Conservation (phyloP, 2,797 vertebrate species). For the Poeciliopsis presidionis region DNA sequence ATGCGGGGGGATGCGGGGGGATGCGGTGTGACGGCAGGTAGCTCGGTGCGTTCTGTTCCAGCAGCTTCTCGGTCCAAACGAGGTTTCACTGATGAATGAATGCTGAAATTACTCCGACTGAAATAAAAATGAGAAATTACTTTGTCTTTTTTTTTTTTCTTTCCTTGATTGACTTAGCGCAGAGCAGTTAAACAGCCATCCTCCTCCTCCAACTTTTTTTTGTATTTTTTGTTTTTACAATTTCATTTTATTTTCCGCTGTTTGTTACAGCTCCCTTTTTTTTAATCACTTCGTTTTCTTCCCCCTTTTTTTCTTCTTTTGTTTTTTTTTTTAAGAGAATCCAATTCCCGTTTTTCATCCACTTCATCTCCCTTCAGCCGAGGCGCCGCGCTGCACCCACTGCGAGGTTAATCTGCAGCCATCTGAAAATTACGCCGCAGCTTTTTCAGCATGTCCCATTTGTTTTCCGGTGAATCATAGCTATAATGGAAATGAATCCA, state of each 20-base stretch:
- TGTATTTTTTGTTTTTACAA: too few species aligned
- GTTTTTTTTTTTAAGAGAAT: slow-evolving; percentile 63
- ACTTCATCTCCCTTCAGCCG: slow-evolving; percentile 64
- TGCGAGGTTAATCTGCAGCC: slow-evolving; percentile 56
- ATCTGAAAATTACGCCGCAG: slow-evolving; percentile 52
- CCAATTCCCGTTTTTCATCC: slow-evolving; percentile 66
- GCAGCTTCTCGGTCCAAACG: slow-evolving; percentile 26
- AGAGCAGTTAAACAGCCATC: slow-evolving; percentile 51
- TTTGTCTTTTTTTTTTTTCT: slow-evolving; percentile 14
- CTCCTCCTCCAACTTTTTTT: slow-evolving; percentile 40
- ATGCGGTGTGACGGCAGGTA: slow-evolving; percentile 34
- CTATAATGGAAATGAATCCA: slow-evolving; percentile 43
- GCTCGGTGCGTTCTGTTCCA: slow-evolving; percentile 31
- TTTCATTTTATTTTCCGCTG: slow-evolving; percentile 34
- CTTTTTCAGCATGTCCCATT: slow-evolving; percentile 35
- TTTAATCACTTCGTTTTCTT: slow-evolving; percentile 58
- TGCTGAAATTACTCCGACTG: slow-evolving; percentile 1
- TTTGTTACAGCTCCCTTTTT: slow-evolving; percentile 42
- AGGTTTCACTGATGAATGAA: slow-evolving; percentile 41
- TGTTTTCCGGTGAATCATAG: slow-evolving; percentile 45
- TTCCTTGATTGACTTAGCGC: slow-evolving; percentile 61
- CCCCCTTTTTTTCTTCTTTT: slow-evolving; percentile 10
- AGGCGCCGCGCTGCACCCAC: slow-evolving; percentile 45
- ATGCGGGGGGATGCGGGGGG: neutral
- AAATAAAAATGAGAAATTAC: slow-evolving; percentile 35